Evolutionary conservation across 2,797 vertebrate genomes (phyloP).

Genomic region (Apogon talboti): DNA sequence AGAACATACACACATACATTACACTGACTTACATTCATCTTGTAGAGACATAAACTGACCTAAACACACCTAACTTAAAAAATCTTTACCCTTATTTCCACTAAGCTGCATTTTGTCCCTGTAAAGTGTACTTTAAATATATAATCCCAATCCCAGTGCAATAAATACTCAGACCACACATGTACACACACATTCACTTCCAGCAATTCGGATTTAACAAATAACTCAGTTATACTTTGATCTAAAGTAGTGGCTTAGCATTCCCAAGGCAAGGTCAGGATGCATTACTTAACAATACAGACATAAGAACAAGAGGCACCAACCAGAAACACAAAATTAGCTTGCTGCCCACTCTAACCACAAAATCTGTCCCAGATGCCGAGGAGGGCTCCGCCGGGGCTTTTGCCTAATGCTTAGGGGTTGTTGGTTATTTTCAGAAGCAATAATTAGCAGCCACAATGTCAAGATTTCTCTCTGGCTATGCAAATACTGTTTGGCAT

Average conservation of each 20-base stretch:
- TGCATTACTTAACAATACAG: conserved; percentile 44
- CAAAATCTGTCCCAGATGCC: conserved; percentile 54
- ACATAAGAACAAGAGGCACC: conserved; percentile 21
- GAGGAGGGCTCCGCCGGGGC: conserved; percentile 28
- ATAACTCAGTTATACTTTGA: conserved; percentile 27
- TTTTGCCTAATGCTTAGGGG: conserved; percentile 47
- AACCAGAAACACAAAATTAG: conserved; percentile 49
- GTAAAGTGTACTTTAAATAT: no score
- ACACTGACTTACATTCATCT: no score
- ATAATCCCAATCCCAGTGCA: no score
- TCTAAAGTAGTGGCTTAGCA: conserved; percentile 22
- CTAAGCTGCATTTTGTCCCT: no score
- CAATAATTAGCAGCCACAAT: conserved; percentile 64
- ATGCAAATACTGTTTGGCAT: conserved; percentile 61
- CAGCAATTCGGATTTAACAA: conserved; percentile 24
- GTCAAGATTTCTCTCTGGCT: conserved; percentile 54
- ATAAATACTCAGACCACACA: background rate
- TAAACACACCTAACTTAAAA: no score
- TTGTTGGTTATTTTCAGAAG: conserved; percentile 68
- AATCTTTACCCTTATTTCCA: no score
- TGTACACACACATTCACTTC: conserved; percentile 7
- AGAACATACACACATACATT: background rate
- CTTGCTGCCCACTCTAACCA: conserved; percentile 33
- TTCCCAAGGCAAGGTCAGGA: conserved; percentile 42
- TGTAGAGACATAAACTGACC: no score